Evolutionary conservation across 2,888 invertebrate species (phyloP).

Genomic region (Macrosoma leucophasiata): DNA sequence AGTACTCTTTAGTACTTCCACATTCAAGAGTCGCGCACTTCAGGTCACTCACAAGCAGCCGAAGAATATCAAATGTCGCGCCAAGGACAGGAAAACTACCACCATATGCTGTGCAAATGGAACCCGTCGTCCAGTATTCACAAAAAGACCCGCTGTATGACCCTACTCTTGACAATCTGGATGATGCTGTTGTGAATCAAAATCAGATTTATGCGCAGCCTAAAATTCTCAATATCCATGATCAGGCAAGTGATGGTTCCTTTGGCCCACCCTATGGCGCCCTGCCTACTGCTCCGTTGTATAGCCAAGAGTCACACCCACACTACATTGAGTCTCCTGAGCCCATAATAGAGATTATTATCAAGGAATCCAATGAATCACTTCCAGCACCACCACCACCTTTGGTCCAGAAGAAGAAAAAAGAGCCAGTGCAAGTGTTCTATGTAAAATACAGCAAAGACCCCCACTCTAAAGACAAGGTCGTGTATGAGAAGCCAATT

Average conservation of each 20-base stretch:
- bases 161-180: conserved; percentile 66
- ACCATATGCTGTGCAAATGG: conserved; percentile 87
- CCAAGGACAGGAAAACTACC: conserved; percentile 72
- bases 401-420: conserved; percentile 71
- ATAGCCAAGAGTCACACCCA: conserved; percentile 61
- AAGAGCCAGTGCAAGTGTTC: conserved; percentile 92
- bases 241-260: conserved; percentile 58
- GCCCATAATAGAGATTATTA: conserved; percentile 94
- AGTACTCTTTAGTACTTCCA: conserved; percentile 76
- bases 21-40: conserved; percentile 73
- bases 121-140: conserved; percentile 86
- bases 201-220: conserved; percentile 68
- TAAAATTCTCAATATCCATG: conserved; percentile 62
- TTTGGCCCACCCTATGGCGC: conserved; percentile 67
- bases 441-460: conserved; percentile 94
- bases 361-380: conserved; percentile 91
- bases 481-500: conserved; percentile 87
- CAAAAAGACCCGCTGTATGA: conserved; percentile 87
- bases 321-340: conserved; percentile 86
- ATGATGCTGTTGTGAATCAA: conserved; percentile 54
- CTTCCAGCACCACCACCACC: conserved; percentile 79
- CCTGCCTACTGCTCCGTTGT: conserved; percentile 64
- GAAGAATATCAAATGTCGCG: conserved; percentile 70
- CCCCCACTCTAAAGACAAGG: conserved; percentile 81
- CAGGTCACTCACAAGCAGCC: conserved; percentile 65